Conservation (phyloP, 2,888 invertebrate genomes). For the Meiosimyza decipiens region DNA sequence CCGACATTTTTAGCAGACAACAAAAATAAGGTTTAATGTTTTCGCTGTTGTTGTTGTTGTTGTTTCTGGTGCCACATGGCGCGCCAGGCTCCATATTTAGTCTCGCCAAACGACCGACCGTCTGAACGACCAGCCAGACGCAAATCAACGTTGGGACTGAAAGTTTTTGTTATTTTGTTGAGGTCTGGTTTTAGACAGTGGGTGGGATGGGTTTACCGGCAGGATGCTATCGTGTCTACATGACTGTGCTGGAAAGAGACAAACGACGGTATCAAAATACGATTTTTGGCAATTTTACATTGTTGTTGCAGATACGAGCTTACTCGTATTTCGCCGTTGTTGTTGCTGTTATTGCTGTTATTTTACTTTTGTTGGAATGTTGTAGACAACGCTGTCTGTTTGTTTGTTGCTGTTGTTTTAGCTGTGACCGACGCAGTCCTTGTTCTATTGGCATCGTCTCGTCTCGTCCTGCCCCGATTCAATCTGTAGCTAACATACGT, state of each 20-base stretch:
- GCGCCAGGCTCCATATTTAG: constrained; percentile 1
- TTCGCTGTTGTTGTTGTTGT: constrained; percentile 2
- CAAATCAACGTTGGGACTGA: neutral
- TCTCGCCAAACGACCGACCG: constrained; percentile 5
- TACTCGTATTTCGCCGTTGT: neutral
- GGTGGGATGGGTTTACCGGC: neutral
- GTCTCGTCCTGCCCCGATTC: neutral
- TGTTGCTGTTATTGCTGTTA: neutral
- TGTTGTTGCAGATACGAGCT: too few relatives aligned
- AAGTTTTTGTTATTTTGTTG: constrained; percentile 9
- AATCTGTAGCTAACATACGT: neutral
- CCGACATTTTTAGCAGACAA: constrained; percentile 25
- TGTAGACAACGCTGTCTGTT: constrained; percentile 14
- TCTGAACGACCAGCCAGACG: neutral
- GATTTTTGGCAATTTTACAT: constrained; percentile 13
- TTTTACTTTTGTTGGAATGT: constrained; percentile 2
- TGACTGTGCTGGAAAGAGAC: constrained; percentile 13
- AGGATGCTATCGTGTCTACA: neutral
- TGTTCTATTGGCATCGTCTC: neutral
- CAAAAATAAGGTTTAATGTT: constrained; percentile 8
- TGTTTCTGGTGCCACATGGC: neutral
- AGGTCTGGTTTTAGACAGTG: neutral
- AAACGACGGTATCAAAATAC: too few relatives aligned
- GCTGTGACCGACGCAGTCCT: neutral
- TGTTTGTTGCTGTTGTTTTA: neutral